Percentiles rank a stretch among this genome's conserved stretches.
Conservation (phyloP, 1,140 invertebrate species). For the Tachypleus tridentatus region DNA sequence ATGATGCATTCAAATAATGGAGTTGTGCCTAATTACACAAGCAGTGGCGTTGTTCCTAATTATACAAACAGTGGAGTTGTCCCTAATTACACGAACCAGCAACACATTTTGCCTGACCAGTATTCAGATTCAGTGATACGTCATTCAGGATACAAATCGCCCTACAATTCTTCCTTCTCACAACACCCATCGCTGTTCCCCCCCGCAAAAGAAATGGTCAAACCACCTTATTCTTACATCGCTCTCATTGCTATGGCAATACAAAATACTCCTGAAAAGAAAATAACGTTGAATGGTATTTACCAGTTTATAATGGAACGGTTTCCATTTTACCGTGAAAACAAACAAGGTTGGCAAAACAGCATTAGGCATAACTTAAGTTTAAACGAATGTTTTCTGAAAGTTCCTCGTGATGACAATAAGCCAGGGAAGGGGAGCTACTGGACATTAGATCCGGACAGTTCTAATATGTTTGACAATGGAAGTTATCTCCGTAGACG, state of each 20-base stretch:
- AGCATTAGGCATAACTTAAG: conserved; percentile 93
- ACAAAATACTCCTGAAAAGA: conserved; percentile 79
- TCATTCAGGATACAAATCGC: no score
- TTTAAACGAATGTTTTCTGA: conserved; percentile 98
- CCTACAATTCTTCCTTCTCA: no score
- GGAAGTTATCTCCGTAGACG: conserved; percentile 84
- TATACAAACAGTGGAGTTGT: no score
- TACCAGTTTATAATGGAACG: conserved; percentile 98
- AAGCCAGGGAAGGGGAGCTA: conserved; percentile 94
- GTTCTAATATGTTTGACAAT: conserved; percentile 98
- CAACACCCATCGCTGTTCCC: no score
- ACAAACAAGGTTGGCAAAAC: conserved; percentile 79
- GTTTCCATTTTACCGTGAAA: conserved; percentile 96
- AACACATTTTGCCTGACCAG: no score
- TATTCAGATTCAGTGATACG: no score
- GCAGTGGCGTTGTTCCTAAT: no score
- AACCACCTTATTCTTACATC: conserved; percentile 96
- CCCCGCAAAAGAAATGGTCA: conserved; percentile 37
- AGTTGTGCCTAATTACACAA: no score
- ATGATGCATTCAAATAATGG: no score
- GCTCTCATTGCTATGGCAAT: conserved; percentile 98
- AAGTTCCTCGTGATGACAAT: conserved; percentile 82
- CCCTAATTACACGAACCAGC: no score
- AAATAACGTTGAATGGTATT: conserved; percentile 93
- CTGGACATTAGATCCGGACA: conserved; percentile 93